These are phyloP conservation scores for Styela plicata DNA, from an alignment of 23 tunicate species.

Conservation along the genomic window DNA sequence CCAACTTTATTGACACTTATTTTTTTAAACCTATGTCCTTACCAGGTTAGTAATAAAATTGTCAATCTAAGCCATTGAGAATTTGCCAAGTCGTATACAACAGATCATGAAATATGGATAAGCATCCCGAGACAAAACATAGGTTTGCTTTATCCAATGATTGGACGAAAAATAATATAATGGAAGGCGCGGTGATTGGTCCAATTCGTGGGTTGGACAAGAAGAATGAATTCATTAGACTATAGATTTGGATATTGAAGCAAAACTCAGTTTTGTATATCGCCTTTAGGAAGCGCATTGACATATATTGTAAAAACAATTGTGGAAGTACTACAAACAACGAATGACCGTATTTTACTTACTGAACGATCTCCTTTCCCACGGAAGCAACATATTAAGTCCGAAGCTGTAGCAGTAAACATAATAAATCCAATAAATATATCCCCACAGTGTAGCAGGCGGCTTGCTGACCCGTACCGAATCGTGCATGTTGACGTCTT, in stretches of 20 bases:
- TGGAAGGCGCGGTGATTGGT: not conserved
- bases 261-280: too few relatives aligned
- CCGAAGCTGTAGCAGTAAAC: constrained; percentile 33
- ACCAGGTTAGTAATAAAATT: too few relatives aligned
- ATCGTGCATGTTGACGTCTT: not conserved
- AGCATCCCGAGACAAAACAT: not conserved
- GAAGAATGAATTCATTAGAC: too few relatives aligned
- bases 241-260: too few relatives aligned
- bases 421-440: constrained; percentile 23
- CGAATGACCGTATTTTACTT: not conserved
- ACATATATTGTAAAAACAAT: not conserved
- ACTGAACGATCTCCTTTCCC: constrained; percentile 28
- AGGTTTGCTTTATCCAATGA: not conserved
- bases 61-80: too few relatives aligned
- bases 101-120: too few relatives aligned
- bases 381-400: constrained; percentile 19
- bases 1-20: too few relatives aligned
- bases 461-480: not conserved
- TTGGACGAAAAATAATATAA: not conserved
- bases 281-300: too few relatives aligned
- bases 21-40: too few relatives aligned
- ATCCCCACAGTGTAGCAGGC: constrained; percentile 6
- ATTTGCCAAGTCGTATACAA: too few relatives aligned
- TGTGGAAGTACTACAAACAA: not conserved
- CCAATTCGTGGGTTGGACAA: too few relatives aligned